A percentile compares a stretch with the other conserved stretches of the same genome.
phyloP scores from a whole-genome alignment of 2,113 vertebrate species.

The Nyctibius bracteatus region DNA sequence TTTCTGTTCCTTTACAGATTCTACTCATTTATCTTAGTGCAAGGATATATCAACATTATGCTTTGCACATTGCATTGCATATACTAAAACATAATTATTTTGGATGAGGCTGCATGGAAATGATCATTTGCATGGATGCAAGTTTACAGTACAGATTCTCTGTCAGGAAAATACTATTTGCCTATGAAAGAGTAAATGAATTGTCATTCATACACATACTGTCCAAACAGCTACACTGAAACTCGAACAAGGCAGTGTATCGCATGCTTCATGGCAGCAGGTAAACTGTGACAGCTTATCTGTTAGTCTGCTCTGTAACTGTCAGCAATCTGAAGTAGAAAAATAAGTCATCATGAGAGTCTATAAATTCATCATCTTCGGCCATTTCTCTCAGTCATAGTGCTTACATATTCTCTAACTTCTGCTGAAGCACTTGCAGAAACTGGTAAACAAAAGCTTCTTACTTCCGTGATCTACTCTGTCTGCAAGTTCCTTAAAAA shows the following conservation, averaged over 20 bases:
- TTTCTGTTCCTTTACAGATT: not conserved
- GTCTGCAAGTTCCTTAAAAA: not conserved
- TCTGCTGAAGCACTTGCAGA: not conserved
- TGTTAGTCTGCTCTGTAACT: not conserved
- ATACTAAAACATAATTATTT: not conserved
- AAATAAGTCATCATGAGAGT: not conserved
- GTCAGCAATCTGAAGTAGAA: not conserved
- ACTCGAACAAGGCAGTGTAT: not conserved
- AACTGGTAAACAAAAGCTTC: not conserved
- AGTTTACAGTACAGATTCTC: not conserved
- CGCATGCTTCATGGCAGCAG: not conserved
- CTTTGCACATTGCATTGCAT: not conserved
- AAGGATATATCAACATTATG: not conserved
- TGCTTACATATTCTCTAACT: not conserved
- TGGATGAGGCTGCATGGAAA: not conserved
- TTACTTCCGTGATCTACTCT: not conserved
- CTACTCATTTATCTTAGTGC: not conserved
- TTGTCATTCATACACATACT: not conserved
- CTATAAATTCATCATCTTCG: not conserved
- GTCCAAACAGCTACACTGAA: not conserved
- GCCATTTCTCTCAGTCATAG: not conserved
- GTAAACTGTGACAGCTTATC: not conserved
- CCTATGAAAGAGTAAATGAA: not conserved
- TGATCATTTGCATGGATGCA: not conserved
- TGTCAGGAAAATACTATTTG: not conserved